These are phyloP conservation scores for Panorpa germanica DNA, from an alignment of 2,888 invertebrate genomes.

Conservation along the genomic window DNA sequence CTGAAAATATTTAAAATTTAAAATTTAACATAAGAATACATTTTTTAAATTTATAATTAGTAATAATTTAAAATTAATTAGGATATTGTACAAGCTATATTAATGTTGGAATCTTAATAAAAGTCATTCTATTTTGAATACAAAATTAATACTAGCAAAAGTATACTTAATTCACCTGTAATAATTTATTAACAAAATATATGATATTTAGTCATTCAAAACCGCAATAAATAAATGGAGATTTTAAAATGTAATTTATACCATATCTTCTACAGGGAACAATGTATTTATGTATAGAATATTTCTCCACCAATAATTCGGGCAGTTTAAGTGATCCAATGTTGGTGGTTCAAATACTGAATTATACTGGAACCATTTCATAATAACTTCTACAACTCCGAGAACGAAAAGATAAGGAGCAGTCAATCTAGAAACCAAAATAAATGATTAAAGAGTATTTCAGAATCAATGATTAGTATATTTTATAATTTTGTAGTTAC, in stretches of 20 bases:
- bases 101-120: slow-evolving; percentile 1
- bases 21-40: not conserved
- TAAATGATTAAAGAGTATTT: not conserved
- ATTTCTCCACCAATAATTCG: slow-evolving; percentile 78
- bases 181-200: no score
- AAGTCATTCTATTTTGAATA: no score
- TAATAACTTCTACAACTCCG: slow-evolving; percentile 66
- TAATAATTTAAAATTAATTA: slow-evolving; percentile 8
- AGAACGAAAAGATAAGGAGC: slow-evolving; percentile 69
- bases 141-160: no score
- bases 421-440: slow-evolving; percentile 36
- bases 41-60: no score
- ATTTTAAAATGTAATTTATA: slow-evolving; percentile 19
- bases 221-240: not conserved
- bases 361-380: slow-evolving; percentile 67
- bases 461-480: not conserved
- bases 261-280: slow-evolving; percentile 72
- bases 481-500: slow-evolving; percentile 20
- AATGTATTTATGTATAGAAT: slow-evolving; percentile 70
- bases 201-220: slow-evolving; percentile 1
- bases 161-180: no score
- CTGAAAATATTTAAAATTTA: slow-evolving; percentile 28
- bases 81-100: not conserved
- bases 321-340: slow-evolving; percentile 62
- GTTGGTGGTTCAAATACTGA: slow-evolving; percentile 74